Base-by-base conservation (phyloP, 2,797 vertebrate genomes). In the Spea hammondii region DNA sequence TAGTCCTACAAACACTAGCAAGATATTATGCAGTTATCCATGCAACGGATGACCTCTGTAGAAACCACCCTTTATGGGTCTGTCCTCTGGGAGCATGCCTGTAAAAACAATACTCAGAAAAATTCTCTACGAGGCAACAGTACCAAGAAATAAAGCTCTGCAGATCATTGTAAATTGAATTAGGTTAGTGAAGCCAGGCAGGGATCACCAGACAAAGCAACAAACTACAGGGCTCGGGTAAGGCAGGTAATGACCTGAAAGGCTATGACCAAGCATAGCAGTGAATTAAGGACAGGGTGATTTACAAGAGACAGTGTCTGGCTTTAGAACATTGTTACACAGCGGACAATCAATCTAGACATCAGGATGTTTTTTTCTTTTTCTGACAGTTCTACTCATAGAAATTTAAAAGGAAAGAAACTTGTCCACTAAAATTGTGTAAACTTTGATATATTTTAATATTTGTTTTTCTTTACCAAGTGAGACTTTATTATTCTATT, bases 21-120 rank as follows among this genome's bases (percentile, higher is more conserved):
- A 54, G 54, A 79, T 79, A 60, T 68, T 74, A 74, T 74, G 72
- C 66, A 74, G 78, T 79, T 79, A 74, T 79, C 78, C 65, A 32
- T 44, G 78, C 65, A 74, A 65, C 53, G 49, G 51, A 74, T 79
- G 78, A 79, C 62, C 72, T 65, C 65, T 70, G 72, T 70, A 69
- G 67, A 74, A 79, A 55, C 8, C 49, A 70, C 8, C 62, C 74
- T 79, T 70, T 73, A 65, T 69, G 68, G 65, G 57, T 48, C 65
- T 79, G 65, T 69, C 66, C 66, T 65, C 55, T 47, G 65, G 71
- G 78, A 74, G 70, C 57, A 8, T 7, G 49, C 49, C 65, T 74
- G 70, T 65, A 79, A 74, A 65, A 74, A 74, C 65, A 79, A 74
- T 65, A 66, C n/a, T 72, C 72, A 70, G 72, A 55, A 69, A 74